Evolutionary conservation across 2,888 invertebrate genomes (phyloP), one percentile per base, ranked within the genome.

Genomic region (Villa cingulata): DNA sequence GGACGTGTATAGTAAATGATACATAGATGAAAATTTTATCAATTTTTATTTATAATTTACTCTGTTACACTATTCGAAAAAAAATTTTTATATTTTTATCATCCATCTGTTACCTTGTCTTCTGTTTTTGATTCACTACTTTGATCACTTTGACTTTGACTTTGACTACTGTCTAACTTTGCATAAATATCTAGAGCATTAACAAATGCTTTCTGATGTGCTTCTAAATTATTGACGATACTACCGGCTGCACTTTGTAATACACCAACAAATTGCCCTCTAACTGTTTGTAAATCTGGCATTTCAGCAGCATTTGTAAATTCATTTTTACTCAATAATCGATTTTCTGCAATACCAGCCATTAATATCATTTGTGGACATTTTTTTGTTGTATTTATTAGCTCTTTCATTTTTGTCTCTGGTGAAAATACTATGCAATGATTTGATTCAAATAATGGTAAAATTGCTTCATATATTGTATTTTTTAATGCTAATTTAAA

Each of bases 331-430:
- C 76, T 81, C 55, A 88, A 57, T 27, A 87, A 64, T 48, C 71
- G 74, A 41, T 80, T 78, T 57, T 88, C 79, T 44, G 83, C 73
- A 51, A 87, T 78, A n/a, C 80, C 87, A 76, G 85, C 84, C 64
- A 89, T 64, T 18, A 88, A 68, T 54, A 82, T 63, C 58, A 85
- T 67, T 61, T 84, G 80, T 2, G 84, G 84, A 52, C 78, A 73
- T 61, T 81, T 86, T 50, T 78, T 84, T 6, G 80, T 63, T 38
- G 82, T 73, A 62, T 78, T 81, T 36, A 83, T 62, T 58, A 88
- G 61, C 55, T 74, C 72, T 12, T 64, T 64, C 36, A 80, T 73
- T 58, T 78, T 75, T 32, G 76, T 72, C 42, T 83, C 78, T 46
- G 78, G 74, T 39, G 83, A 79, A 66, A 87, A 88, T 40, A 87